Evolutionary conservation across 23 tunicate species (phyloP), one percentile per base, ranked within the genome.

Genomic region (Trididemnum clinides): DNA sequence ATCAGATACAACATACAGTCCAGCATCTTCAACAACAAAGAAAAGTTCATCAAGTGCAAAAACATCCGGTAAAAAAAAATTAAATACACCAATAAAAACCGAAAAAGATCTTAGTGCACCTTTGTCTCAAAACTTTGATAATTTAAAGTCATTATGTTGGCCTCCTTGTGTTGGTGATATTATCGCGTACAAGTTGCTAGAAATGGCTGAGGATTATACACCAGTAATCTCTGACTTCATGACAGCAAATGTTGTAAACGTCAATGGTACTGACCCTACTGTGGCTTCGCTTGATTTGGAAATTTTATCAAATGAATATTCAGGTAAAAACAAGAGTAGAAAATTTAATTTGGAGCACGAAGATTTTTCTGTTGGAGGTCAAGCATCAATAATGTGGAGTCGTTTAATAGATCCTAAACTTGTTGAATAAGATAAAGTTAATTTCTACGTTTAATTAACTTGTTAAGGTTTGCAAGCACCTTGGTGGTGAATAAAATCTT

Each of bases 121-220:
- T n/a, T n/a, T n/a, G n/a, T n/a, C n/a, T n/a, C n/a, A n/a, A n/a
- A n/a, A n/a, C n/a, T n/a, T n/a, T n/a, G 54, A 44, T 26, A 30
- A 44, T 2, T 36, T 91, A 57, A 19, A 12, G 50, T 33, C 64
- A 26, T 70, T 84, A 22, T 35, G 87, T 32, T 91, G 96, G 96
- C 96, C 96, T 33, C 96, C 96, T 23, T 36, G 90, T 0, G 35
- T 62, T 2, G 82, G 82, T 1, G 96, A 91, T 51, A 26, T 79
- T 0, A 91, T 91, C 26, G 96, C 96, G 21, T 91, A 66, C 54
- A 85, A 91, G 51, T 26, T 72, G 44, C 34, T 91, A 32, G 96
- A 86, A 81, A 80, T 91, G 90, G 51, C 90, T 0, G 85, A 77
- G 33, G 77, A 91, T 50, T 91, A 91, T 71, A 91, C 90, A 15